Percentiles rank a stretch among this genome's conserved stretches.
phyloP scores from a whole-genome alignment of 1,140 invertebrate genomes.

The Zaprionus inermis region DNA sequence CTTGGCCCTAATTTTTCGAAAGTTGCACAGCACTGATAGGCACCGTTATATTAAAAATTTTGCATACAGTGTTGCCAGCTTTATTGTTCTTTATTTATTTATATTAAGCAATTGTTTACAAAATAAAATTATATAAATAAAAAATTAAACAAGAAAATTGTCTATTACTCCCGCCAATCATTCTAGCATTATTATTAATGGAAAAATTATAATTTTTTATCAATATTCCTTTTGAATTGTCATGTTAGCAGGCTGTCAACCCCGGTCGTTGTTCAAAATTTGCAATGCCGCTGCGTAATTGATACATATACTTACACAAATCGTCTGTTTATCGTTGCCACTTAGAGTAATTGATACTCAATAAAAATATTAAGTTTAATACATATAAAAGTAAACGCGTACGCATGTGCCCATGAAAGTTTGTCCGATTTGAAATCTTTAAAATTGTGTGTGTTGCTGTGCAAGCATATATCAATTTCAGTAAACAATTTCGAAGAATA shows the following conservation, averaged over 20 bases:
- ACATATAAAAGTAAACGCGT: not conserved
- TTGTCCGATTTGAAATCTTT: not conserved
- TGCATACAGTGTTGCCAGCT: not conserved
- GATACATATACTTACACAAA: not conserved
- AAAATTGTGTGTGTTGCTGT: not conserved
- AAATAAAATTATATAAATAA: not conserved
- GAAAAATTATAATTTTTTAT: not conserved
- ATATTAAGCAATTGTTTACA: not conserved
- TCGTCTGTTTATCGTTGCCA: not conserved
- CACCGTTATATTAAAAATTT: slow-evolving; percentile 42
- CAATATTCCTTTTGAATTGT: not conserved
- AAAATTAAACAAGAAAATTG: not conserved
- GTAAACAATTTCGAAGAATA: not conserved
- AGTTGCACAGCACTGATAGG: slow-evolving; percentile 32
- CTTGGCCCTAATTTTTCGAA: not conserved
- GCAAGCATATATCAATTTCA: not conserved
- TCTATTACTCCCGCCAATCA: not conserved
- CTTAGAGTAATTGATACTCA: not conserved
- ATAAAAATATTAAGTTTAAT: too few relatives aligned
- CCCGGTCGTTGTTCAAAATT: not conserved
- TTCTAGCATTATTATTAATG: not conserved
- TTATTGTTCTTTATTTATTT: not conserved
- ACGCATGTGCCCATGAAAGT: not conserved
- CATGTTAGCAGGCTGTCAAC: slow-evolving; percentile 2
- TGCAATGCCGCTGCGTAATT: not conserved